Evolutionary conservation across 2,888 invertebrate species (phyloP).

Genomic region (Lepidochrysops patricia): DNA sequence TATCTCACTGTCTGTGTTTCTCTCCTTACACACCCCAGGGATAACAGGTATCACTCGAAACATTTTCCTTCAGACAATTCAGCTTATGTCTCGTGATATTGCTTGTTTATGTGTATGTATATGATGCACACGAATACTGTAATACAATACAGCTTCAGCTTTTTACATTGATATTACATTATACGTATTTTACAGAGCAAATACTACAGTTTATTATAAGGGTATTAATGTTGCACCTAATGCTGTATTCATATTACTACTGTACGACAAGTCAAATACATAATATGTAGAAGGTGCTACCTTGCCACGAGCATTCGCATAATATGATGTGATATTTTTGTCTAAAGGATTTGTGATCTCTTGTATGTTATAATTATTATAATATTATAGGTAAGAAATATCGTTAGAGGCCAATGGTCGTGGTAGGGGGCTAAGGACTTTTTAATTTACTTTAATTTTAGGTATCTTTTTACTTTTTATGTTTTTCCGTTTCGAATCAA

Average conservation of each 20-base stretch:
- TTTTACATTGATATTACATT: neutral
- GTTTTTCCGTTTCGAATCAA: too few relatives aligned
- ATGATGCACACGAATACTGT: conserved; percentile 3
- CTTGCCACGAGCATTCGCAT: too few relatives aligned
- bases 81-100: conserved; percentile 62
- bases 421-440: too few relatives aligned
- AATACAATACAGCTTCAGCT: conserved; percentile 11
- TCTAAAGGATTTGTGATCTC: too few relatives aligned
- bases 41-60: conserved; percentile 70
- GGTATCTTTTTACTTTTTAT: too few relatives aligned
- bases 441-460: too few relatives aligned
- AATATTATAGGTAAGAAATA: too few relatives aligned
- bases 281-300: too few relatives aligned
- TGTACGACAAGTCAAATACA: neutral
- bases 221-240: conserved; percentile 4
- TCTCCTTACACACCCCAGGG: conserved; percentile 72
- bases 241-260: neutral
- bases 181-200: neutral
- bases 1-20: conserved; percentile 73
- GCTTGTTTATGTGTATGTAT: conserved; percentile 35
- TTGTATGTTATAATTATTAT: too few relatives aligned
- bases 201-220: neutral
- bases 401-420: too few relatives aligned
- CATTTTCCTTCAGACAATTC: conserved; percentile 43
- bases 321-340: too few relatives aligned